Conservation (phyloP, 2,888 invertebrate genomes). For the Pherbina coryleti region DNA sequence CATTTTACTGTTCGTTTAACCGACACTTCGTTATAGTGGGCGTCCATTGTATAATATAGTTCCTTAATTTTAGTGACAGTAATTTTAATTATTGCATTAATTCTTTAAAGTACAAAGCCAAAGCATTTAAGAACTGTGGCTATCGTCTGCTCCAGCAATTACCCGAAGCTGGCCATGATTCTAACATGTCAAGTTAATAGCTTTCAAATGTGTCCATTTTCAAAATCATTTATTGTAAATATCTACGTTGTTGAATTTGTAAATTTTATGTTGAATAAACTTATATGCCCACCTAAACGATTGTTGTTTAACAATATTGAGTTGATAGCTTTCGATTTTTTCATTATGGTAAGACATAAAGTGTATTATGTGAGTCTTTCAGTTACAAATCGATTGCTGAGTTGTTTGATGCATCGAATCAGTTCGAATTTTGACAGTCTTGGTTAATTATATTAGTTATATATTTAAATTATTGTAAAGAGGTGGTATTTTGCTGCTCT, state of each 20-base stretch:
- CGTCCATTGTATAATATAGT: neutral
- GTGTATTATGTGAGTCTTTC: neutral
- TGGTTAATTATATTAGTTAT: no score
- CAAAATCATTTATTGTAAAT: slow-evolving; percentile 28
- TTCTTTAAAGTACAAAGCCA: slow-evolving; percentile 50
- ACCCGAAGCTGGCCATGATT: slow-evolving; percentile 50
- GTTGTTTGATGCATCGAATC: neutral
- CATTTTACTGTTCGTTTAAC: no score
- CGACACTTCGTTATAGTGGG: neutral
- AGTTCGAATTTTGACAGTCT: no score
- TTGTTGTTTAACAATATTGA: neutral
- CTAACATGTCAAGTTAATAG: slow-evolving; percentile 4
- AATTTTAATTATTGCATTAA: neutral
- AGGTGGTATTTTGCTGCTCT: no score
- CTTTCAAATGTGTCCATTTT: slow-evolving; percentile 9
- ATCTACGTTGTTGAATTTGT: slow-evolving; percentile 31
- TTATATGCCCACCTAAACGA: neutral
- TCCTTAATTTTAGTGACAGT: neutral
- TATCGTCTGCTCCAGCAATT: slow-evolving; percentile 43
- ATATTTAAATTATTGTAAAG: no score
- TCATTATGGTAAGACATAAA: neutral
- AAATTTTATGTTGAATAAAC: slow-evolving; percentile 32
- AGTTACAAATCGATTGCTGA: neutral
- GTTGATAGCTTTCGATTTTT: neutral
- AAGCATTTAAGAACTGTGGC: slow-evolving; percentile 48